These are phyloP conservation scores for Pteromalus puparum DNA, from an alignment of 1,140 invertebrate genomes.

Conservation along the genomic window DNA sequence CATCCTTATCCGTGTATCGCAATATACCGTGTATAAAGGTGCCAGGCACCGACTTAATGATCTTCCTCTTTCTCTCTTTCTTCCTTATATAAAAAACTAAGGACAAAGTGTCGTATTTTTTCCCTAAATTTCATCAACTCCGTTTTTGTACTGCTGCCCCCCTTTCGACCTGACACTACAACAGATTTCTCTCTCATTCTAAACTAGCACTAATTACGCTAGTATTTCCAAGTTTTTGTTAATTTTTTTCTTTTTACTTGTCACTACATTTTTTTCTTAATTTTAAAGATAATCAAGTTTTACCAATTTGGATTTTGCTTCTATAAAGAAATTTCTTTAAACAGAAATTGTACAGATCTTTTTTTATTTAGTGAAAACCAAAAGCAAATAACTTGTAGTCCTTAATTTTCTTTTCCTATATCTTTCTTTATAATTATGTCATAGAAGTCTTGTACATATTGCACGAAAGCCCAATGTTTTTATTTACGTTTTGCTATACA, in stretches of 20 bases:
- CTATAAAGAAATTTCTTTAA: not conserved
- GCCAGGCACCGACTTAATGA: conserved; percentile 59
- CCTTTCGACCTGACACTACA: conserved; percentile 40
- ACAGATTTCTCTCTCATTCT: conserved; percentile 37
- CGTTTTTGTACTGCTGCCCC: conserved; percentile 70
- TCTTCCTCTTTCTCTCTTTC: conserved; percentile 50
- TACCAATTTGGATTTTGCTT: not conserved
- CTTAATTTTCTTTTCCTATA: not conserved
- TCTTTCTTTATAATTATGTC: conserved; percentile 26
- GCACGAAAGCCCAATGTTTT: conserved; percentile 60
- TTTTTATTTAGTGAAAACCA: too few species aligned
- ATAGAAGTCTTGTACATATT: conserved; percentile 63
- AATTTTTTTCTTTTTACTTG: conserved; percentile 54
- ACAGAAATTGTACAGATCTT: too few species aligned
- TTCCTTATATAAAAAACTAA: conserved; percentile 69
- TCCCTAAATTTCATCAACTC: conserved; percentile 53
- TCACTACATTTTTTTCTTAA: conserved; percentile 54
- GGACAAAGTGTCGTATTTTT: conserved; percentile 67
- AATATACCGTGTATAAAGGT: conserved; percentile 56
- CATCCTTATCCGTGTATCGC: conserved; percentile 36
- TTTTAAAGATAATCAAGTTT: conserved; percentile 14
- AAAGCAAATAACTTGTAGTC: conserved; percentile 7
- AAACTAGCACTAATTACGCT: conserved; percentile 55
- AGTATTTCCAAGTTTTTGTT: conserved; percentile 19
- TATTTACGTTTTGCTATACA: conserved; percentile 48